Base-by-base conservation (phyloP, 2,113 vertebrate genomes). In the Gasterosteus aculeatus region DNA sequence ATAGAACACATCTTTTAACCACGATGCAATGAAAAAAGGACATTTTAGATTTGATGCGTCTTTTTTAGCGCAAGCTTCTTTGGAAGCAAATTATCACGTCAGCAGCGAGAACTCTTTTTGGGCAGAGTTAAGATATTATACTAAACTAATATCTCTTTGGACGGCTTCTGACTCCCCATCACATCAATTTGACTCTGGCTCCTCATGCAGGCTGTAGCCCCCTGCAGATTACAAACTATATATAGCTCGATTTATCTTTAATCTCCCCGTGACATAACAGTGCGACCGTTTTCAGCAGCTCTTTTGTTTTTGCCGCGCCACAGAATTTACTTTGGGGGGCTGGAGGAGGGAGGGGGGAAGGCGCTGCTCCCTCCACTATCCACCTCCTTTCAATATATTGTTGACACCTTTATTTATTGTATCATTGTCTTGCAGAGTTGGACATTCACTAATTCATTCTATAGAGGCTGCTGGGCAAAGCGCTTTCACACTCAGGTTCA, bases 181-280 rank as follows among this genome's bases (percentile, higher is more conserved):
- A 42, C 11, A 31, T 31, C 0, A 1, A 49, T 80, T 64, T 81
- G 66, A 85, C 63, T 72, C 70, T 15, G 51, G 12, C 49, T 84
- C 35, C 18, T 51, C 42, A n/a, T 26, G 65, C 80, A 58, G 72
- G 65, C 64, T 78, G 49, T 60, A 47, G 57, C 65, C 66, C 77
- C 54, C 57, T n/a, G 74, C 80, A 82, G 91, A 91, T 90, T 89
- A 89, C 42, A 69, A 60, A 80, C 85, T 91, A 91, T 92, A 87
- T 86, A 88, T 90, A 92, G 84, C 76, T 6, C 19, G 16, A 80
- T 81, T 88, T 86, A 82, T 89, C 89, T 89, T 89, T 91, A 87
- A 91, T 91, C 88, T 91, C 71, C 72, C 74, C 38, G 79, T 88
- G 81, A 87, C 72, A 77, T 80, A 88, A 81, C 72, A 75, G 69